Conservation (phyloP, 1,140 invertebrate genomes). For the Trichonephila clavipes region DNA sequence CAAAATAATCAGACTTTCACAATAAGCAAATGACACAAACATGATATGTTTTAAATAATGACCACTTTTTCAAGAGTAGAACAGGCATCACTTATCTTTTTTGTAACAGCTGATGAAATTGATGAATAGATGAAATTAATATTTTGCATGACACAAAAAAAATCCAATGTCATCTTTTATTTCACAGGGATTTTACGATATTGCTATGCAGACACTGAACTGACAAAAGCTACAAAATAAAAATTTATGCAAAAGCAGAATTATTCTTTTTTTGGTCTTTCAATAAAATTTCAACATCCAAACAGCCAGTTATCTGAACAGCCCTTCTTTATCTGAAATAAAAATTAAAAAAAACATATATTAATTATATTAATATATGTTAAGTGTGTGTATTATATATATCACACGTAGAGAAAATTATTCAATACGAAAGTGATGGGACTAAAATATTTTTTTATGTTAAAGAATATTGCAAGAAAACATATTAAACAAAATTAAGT, state of each 20-base stretch:
- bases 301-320: not conserved
- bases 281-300: not conserved
- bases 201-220: not conserved
- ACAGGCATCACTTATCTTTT: not conserved
- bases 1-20: too few species aligned
- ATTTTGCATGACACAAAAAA: not conserved
- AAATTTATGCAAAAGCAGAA: not conserved
- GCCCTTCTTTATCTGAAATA: not conserved
- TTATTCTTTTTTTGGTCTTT: not conserved
- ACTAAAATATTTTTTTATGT: too few species aligned
- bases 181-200: not conserved
- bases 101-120: not conserved
- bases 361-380: too few species aligned
- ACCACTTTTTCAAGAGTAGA: not conserved
- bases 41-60: conserved; percentile 42
- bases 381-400: not conserved
- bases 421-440: too few species aligned
- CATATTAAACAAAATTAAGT: too few species aligned
- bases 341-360: not conserved
- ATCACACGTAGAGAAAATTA: too few species aligned
- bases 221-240: not conserved
- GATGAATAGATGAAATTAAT: not conserved
- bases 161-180: not conserved
- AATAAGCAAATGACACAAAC: not conserved
- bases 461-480: too few species aligned